Percentiles rank a stretch among this genome's conserved stretches.
These are phyloP conservation scores for Caenorhabditis brenneri DNA, from an alignment of 1,140 invertebrate species.

Conservation along the genomic window DNA sequence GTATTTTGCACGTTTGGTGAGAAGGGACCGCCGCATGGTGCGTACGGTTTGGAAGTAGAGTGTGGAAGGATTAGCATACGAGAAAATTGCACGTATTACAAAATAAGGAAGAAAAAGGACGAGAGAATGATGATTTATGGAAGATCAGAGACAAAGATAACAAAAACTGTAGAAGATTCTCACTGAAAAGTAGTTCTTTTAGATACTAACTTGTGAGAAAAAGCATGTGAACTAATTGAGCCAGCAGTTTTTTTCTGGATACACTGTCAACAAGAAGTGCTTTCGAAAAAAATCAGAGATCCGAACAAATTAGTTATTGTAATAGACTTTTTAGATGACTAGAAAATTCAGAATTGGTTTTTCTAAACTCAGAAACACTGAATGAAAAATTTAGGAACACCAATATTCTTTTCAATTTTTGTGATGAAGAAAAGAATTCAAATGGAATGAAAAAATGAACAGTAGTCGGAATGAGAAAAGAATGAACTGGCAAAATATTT, in stretches of 20 bases:
- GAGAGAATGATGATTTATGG: not conserved
- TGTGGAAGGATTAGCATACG: not conserved
- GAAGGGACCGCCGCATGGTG: slow-evolving; percentile 8
- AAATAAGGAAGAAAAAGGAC: not conserved
- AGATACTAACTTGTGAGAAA: too few relatives aligned
- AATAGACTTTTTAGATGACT: too few relatives aligned
- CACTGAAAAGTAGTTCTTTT: too few relatives aligned
- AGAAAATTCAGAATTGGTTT: too few relatives aligned
- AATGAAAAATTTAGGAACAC: too few relatives aligned
- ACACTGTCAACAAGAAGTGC: too few relatives aligned
- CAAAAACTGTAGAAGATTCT: too few relatives aligned
- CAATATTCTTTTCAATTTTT: not conserved
- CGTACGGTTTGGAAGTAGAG: not conserved
- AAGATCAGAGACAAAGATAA: not conserved
- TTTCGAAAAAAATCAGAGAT: too few relatives aligned
- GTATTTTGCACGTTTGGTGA: slow-evolving; percentile 26
- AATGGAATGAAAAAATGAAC: not conserved
- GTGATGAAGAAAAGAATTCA: not conserved
- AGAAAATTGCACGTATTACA: not conserved
- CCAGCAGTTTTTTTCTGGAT: too few relatives aligned
- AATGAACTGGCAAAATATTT: not conserved
- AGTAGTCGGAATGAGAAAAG: not conserved
- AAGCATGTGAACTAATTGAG: too few relatives aligned
- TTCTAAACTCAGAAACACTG: too few relatives aligned
- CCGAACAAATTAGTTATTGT: too few relatives aligned